Evolutionary conservation across 2,113 vertebrate species (phyloP), one percentile per base, ranked within the genome.

Genomic region (Syngnathus floridae): DNA sequence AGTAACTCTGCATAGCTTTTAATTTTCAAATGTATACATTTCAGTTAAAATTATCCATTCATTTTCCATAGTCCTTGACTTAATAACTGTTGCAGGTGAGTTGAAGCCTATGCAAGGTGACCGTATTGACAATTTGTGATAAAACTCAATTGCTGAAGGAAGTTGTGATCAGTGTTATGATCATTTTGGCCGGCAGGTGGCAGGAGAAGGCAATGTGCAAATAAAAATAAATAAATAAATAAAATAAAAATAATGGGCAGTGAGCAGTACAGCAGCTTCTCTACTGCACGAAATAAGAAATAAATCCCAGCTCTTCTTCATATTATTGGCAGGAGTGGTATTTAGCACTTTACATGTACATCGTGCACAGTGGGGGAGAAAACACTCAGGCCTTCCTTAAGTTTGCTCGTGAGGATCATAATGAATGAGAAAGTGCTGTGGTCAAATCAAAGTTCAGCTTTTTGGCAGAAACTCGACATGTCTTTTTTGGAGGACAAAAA

Each of bases 171-270:
- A 54, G 21, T 22, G 51, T 54, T 54, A 12, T 54, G 31, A 56
- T 35, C 12, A 38, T 69, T 64, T n/a, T 35, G 2, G 69, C 71
- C 88, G 86, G 78, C 77, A 88, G 89, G 78, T 81, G 89, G 86
- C 84, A 86, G 77, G 73, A 78, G 72, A 66, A 64, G 45, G 48
- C 71, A 81, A 19, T 17, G 36, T 65, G 56, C 54, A 10, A 31
- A 31, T 3, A 31, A 31, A 31, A 31, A 41, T 41, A 10, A 12
- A 41, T 41, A 12, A 41, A 41, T 41, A 12, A 41, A 41, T 10
- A 26, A 26, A 26, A 26, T 1, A 26, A 26, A 26, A 26, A 26
- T n/a, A n/a, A n/a, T n/a, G 26, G 45, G 48, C 71, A 81, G 17
- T 17, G 36, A 63, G 56, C 54, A 12, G 17, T 48, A 19, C 16